Base-by-base conservation (phyloP, 2,113 vertebrate species). In the Gobius niger region DNA sequence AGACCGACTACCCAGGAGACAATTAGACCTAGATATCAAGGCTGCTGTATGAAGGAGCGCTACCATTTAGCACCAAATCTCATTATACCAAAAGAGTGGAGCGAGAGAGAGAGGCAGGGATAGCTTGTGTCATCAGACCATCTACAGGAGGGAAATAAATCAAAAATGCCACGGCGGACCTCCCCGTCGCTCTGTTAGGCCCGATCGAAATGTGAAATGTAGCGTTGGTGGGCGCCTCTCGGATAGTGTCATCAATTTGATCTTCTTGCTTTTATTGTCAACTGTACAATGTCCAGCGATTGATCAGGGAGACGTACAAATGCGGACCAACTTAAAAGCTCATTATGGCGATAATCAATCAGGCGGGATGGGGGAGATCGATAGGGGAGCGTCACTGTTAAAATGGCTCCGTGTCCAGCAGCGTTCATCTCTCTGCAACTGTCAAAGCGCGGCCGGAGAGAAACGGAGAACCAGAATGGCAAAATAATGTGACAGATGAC, bases 1-100 rank as follows among this genome's bases (percentile, higher is more conserved):
- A 87, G 73, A 84, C 65, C 75, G 61, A 82, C 82, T 85, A 89
- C 89, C 89, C 88, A 78, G 52, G 87, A 91, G 90, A 91, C 86
- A 92, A 92, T 92, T 92, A 92, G 91, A 91, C 87, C 89, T 88
- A 92, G 85, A 92, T 92, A 89, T 91, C 90, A 92, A 88, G 88
- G 76, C 89, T 78, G 73, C 80, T 82, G 72, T 72, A 82, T 84
- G 86, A 84, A 81, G 72, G 85, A 88, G 78, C 73, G 77, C 77
- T 65, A 84, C 65, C 78, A 90, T 91, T 91, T 90, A 92, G 86
- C 81, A 81, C 73, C 70, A 69, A 82, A 87, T 91, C 82, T 90
- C 87, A 90, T 90, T 90, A 90, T 87, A 84, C 57, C 61, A 44
- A 61, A 74, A 70, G 68, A 87, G 82, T 74, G 67, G 61, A 70